phyloP scores from a whole-genome alignment of 2,888 invertebrate species.

The Strigamia transsilvanica region DNA sequence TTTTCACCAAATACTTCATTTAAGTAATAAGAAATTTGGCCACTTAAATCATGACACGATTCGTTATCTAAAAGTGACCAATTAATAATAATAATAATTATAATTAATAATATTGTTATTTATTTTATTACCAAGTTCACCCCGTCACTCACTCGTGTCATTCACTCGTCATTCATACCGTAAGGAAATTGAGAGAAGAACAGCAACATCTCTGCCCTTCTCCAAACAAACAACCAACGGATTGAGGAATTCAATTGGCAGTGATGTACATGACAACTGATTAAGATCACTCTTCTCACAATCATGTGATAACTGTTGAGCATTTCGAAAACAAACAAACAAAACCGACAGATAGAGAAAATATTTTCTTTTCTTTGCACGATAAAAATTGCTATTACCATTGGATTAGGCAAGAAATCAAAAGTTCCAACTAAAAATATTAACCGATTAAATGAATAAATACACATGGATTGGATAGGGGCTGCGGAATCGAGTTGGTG shows the following conservation, averaged over 20 bases:
- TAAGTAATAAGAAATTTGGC: slow-evolving; percentile 32
- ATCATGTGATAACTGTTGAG: slow-evolving; percentile 31
- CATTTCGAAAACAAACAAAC: background rate
- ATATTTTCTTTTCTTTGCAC: background rate
- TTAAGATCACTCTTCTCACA: slow-evolving; percentile 35
- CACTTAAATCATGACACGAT: slow-evolving; percentile 21
- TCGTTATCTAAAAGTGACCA: slow-evolving; percentile 27
- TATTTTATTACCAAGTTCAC: background rate
- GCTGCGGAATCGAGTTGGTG: slow-evolving; percentile 16
- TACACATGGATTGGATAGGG: background rate
- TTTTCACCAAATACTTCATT: slow-evolving; percentile 18
- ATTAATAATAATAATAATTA: slow-evolving; percentile 27
- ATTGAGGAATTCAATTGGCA: slow-evolving; percentile 38
- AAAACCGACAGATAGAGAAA: background rate
- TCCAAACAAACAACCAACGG: slow-evolving; percentile 27
- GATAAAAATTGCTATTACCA: slow-evolving; percentile 21
- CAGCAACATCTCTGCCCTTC: background rate
- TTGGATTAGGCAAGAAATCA: background rate
- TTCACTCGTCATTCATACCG: background rate
- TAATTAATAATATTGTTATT: background rate
- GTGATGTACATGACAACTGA: slow-evolving; percentile 38
- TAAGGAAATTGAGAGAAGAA: slow-evolving; percentile 14
- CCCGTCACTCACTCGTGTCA: background rate
- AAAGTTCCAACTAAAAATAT: background rate
- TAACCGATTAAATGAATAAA: background rate